A percentile compares a stretch with the other conserved stretches of the same genome.
phyloP scores from a whole-genome alignment of 2,797 vertebrate species.

The Clarias pachynema region DNA sequence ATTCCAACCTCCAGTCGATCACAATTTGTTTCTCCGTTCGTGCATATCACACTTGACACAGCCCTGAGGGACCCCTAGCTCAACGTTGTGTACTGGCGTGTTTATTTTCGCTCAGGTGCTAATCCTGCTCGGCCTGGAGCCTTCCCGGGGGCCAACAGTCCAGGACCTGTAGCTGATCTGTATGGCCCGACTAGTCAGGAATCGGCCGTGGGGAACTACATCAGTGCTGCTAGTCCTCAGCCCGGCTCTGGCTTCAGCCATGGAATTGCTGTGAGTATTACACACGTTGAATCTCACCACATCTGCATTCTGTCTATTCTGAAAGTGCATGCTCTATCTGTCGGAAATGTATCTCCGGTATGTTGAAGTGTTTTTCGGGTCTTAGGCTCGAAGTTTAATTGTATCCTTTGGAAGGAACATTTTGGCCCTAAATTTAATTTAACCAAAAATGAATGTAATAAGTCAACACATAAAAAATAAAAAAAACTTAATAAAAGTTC shows the following conservation, averaged over 20 bases:
- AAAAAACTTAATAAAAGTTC: not conserved
- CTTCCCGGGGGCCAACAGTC: slow-evolving; percentile 96
- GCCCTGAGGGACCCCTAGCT: slow-evolving; percentile 14
- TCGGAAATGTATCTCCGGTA: not conserved
- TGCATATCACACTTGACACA: not conserved
- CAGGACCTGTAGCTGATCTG: slow-evolving; percentile 94
- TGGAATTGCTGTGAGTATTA: slow-evolving; percentile 89
- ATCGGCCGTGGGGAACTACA: slow-evolving; percentile 89
- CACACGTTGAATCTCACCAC: not conserved
- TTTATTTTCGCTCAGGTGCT: slow-evolving; percentile 78
- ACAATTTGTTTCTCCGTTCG: not conserved
- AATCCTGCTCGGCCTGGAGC: slow-evolving; percentile 94
- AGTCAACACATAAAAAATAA: not conserved
- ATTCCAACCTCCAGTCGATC: slow-evolving; percentile 11
- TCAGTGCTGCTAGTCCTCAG: slow-evolving; percentile 91
- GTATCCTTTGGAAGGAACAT: slow-evolving; percentile 2
- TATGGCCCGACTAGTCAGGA: slow-evolving; percentile 95
- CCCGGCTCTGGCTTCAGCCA: slow-evolving; percentile 94
- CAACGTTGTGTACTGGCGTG: slow-evolving; percentile 6
- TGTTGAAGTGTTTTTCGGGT: slow-evolving; percentile 68
- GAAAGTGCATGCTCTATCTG: not conserved
- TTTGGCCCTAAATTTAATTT: not conserved
- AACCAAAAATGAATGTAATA: not conserved
- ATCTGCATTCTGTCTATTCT: not conserved
- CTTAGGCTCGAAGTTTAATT: slow-evolving; percentile 8